These are phyloP conservation scores for Chrysemys picta DNA, from an alignment of 2,113 vertebrate genomes.

Conservation along the genomic window DNA sequence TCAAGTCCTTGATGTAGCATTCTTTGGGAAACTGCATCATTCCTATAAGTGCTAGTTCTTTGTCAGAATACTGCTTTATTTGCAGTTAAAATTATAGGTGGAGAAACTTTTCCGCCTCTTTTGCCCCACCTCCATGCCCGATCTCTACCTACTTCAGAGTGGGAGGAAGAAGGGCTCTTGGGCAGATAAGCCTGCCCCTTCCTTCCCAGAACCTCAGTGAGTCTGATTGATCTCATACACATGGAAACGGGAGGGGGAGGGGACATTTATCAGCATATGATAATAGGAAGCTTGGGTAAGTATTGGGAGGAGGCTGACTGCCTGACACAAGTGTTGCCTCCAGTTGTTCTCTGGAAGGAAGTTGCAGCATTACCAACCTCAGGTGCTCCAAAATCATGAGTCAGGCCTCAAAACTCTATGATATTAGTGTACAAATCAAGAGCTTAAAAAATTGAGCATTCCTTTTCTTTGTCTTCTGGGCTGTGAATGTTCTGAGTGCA, in stretches of 20 bases:
- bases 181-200: neutral
- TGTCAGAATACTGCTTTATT: neutral
- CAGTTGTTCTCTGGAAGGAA: neutral
- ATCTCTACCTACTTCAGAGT: neutral
- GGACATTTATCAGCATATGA: neutral
- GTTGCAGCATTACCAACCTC: neutral
- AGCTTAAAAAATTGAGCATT: neutral
- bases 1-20: neutral
- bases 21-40: neutral
- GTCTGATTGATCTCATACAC: too few species aligned
- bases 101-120: neutral
- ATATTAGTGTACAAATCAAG: neutral
- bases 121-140: neutral
- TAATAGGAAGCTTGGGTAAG: neutral
- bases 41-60: neutral
- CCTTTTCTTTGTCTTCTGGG: neutral
- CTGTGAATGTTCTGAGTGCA: neutral
- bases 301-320: neutral
- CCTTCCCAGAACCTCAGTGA: neutral
- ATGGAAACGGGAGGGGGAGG: fast-evolving
- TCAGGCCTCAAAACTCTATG: neutral
- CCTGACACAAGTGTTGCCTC: neutral
- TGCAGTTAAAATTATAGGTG: neutral
- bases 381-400: neutral
- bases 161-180: too few species aligned